Evolutionary conservation across 2,888 invertebrate species (phyloP), one percentile per base, ranked within the genome.

Genomic region (Xanthorhoe spadicearia): DNA sequence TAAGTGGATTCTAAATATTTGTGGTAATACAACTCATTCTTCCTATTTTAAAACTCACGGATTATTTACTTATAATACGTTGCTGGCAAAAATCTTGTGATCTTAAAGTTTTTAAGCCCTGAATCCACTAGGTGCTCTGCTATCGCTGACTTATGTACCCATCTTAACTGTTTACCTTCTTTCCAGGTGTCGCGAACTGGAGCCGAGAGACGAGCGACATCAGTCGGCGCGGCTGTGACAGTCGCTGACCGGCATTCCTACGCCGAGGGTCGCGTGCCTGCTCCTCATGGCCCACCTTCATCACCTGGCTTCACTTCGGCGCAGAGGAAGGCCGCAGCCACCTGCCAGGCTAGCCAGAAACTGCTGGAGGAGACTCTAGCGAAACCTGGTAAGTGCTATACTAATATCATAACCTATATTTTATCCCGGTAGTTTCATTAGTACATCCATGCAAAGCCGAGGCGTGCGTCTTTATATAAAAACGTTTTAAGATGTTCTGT

Each of bases 361-460:
- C 93, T 96, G 74, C 92, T 97, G 76, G 96, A 96, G 83, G 96
- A 96, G 68, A 94, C 94, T 61, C 87, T 95, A 71, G 88, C 94
- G 72, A 94, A 94, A 82, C 83, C 93, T 79, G 94, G 95, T 85
- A 90, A 94, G 77, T 69, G 9, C 46, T 50, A 9, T 15, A n/a
- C n/a, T n/a, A n/a, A n/a, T n/a, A n/a, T n/a, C n/a, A n/a, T n/a
- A n/a, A n/a, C n/a, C n/a, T n/a, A n/a, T n/a, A n/a, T n/a, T n/a
- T n/a, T n/a, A n/a, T n/a, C n/a, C n/a, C n/a, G n/a, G n/a, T n/a
- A n/a, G n/a, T n/a, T n/a, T n/a, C n/a, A n/a, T n/a, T n/a, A n/a
- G n/a, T n/a, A n/a, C n/a, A n/a, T n/a, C n/a, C n/a, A n/a, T n/a
- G n/a, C n/a, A n/a, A n/a, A n/a, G n/a, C n/a, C n/a, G n/a, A n/a